phyloP scores from a whole-genome alignment of 2,113 vertebrate genomes.

The Laticauda colubrina region DNA sequence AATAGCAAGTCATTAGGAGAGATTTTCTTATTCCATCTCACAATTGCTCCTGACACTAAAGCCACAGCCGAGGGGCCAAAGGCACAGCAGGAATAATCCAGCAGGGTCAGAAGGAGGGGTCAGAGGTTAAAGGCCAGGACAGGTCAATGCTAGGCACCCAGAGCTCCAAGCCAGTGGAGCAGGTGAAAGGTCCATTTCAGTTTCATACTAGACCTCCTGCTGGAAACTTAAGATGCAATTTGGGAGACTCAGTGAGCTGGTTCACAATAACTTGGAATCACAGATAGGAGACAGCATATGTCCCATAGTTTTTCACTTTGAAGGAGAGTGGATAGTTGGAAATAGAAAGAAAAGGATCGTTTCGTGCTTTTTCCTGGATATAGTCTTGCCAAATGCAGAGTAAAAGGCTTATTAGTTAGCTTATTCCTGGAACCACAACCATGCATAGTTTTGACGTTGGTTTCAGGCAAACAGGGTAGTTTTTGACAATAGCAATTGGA shows the following conservation, averaged over 20 bases:
- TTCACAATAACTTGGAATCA: slow-evolving; percentile 31
- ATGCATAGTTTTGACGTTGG: background rate
- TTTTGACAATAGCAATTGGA: background rate
- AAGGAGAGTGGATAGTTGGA: rapidly evolving
- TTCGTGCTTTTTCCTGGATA: rapidly evolving
- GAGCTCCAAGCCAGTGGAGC: background rate
- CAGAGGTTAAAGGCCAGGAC: slow-evolving; percentile 60
- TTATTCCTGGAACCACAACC: background rate
- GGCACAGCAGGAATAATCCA: slow-evolving; percentile 53
- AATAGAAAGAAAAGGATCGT: background rate
- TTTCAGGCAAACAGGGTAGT: background rate
- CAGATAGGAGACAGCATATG: slow-evolving; percentile 31
- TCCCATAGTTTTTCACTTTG: background rate
- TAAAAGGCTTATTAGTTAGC: background rate
- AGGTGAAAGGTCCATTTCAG: slow-evolving; percentile 46
- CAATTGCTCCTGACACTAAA: slow-evolving; percentile 18
- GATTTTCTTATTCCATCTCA: slow-evolving; percentile 46
- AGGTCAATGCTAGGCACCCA: slow-evolving; percentile 41
- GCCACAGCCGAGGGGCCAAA: slow-evolving; percentile 51
- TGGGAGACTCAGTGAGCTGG: slow-evolving; percentile 33
- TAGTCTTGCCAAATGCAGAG: rapidly evolving
- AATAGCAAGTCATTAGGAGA: slow-evolving; percentile 38
- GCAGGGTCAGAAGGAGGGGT: slow-evolving; percentile 51
- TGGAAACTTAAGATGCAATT: slow-evolving; percentile 61
- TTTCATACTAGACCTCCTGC: slow-evolving; percentile 35